A percentile compares a stretch with the other conserved stretches of the same genome.
phyloP scores from a whole-genome alignment of 2,888 invertebrate genomes.

The Julus scandinavius region DNA sequence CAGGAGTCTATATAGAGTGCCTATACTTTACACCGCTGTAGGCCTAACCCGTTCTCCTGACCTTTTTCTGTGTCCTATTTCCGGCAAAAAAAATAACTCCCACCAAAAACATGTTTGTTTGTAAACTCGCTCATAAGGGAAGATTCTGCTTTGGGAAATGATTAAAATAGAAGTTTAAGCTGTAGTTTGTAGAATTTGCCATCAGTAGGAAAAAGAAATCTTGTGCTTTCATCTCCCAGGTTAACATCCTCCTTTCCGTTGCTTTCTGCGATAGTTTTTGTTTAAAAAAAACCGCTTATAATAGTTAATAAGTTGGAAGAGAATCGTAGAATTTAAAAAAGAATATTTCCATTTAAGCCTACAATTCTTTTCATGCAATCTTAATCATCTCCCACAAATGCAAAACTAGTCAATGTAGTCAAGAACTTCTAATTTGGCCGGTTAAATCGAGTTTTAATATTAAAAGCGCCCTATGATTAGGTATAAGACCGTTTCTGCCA shows the following conservation, averaged over 20 bases:
- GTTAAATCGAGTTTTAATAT: not conserved
- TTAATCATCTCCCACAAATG: not conserved
- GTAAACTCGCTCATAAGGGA: not conserved
- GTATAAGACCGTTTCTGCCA: not conserved
- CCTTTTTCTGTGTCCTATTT: not conserved
- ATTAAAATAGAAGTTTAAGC: not conserved
- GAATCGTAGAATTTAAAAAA: no score
- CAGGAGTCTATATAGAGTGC: no score
- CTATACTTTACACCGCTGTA: not conserved
- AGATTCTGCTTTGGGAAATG: conserved; percentile 23
- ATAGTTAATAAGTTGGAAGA: not conserved
- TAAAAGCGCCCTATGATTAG: not conserved
- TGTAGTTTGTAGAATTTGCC: not conserved
- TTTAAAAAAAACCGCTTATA: not conserved
- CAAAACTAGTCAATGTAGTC: not conserved
- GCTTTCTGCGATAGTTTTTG: not conserved
- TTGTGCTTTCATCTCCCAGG: not conserved
- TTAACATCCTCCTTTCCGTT: not conserved
- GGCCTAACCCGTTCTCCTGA: not conserved
- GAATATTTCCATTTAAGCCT: no score
- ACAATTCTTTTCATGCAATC: no score
- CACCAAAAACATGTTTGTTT: not conserved
- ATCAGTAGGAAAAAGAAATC: not conserved
- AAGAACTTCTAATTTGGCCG: not conserved
- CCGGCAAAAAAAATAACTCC: not conserved